phyloP scores from a whole-genome alignment of 2,113 vertebrate genomes.

The Odocoileus hemionus region DNA sequence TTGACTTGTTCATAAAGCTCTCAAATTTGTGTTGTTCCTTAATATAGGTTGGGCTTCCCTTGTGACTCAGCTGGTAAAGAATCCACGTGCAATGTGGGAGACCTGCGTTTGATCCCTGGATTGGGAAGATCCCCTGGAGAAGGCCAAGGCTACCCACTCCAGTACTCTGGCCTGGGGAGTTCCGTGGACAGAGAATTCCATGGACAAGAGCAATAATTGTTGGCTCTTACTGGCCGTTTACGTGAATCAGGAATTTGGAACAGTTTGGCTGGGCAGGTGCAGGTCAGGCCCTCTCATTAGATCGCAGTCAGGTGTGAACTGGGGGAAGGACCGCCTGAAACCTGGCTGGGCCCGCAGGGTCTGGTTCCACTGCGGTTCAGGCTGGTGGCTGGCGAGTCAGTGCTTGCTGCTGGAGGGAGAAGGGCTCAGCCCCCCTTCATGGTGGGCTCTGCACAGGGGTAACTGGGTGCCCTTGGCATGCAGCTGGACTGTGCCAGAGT shows the following conservation, averaged over 20 bases:
- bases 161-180: not conserved
- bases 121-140: not conserved
- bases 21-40: not conserved
- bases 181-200: not conserved
- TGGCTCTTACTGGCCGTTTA: not conserved
- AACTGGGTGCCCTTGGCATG: too few relatives aligned
- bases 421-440: not conserved
- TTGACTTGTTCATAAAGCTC: not conserved
- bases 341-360: not conserved
- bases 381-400: not conserved
- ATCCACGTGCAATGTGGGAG: not conserved
- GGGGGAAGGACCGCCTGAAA: not conserved
- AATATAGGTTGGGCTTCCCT: not conserved
- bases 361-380: not conserved
- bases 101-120: not conserved
- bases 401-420: not conserved
- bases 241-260: not conserved
- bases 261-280: not conserved
- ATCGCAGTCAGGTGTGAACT: not conserved
- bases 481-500: not conserved
- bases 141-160: not conserved
- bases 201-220: not conserved
- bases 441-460: not conserved
- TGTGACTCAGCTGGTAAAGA: not conserved
- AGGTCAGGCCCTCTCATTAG: not conserved